These are phyloP conservation scores for Lithosia quadra DNA, from an alignment of 2,888 invertebrate species.

Conservation along the genomic window DNA sequence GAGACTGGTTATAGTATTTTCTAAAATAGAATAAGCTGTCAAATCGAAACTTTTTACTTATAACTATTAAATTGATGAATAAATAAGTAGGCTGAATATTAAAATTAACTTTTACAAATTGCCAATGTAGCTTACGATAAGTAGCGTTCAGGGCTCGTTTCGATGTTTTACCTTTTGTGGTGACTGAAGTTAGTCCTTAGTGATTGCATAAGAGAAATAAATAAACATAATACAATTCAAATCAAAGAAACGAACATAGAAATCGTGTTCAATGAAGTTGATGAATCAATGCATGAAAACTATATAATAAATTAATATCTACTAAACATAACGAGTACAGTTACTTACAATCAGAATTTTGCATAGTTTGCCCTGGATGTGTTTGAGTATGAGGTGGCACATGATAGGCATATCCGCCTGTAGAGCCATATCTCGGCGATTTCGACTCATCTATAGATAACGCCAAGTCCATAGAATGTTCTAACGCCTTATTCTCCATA, in stretches of 20 bases:
- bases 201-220: conserved; percentile 63
- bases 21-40: neutral
- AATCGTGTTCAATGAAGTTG: conserved; percentile 16
- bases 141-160: neutral
- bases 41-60: neutral
- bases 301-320: conserved; percentile 1
- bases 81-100: neutral
- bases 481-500: conserved; percentile 96
- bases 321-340: conserved; percentile 14
- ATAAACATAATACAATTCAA: conserved; percentile 49
- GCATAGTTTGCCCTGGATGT: conserved; percentile 89
- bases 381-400: conserved; percentile 90
- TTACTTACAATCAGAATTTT: conserved; percentile 93
- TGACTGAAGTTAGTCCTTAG: conserved; percentile 68
- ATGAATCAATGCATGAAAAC: conserved; percentile 21
- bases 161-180: conserved; percentile 63
- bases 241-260: conserved; percentile 43
- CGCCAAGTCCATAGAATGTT: conserved; percentile 95
- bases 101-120: neutral
- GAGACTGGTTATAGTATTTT: neutral
- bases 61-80: neutral
- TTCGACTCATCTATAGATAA: conserved; percentile 95
- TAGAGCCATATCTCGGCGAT: conserved; percentile 93
- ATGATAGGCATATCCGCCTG: conserved; percentile 95
- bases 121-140: neutral